Conservation (phyloP, 1,140 invertebrate species). For the Leptestheria dahalacensis region DNA sequence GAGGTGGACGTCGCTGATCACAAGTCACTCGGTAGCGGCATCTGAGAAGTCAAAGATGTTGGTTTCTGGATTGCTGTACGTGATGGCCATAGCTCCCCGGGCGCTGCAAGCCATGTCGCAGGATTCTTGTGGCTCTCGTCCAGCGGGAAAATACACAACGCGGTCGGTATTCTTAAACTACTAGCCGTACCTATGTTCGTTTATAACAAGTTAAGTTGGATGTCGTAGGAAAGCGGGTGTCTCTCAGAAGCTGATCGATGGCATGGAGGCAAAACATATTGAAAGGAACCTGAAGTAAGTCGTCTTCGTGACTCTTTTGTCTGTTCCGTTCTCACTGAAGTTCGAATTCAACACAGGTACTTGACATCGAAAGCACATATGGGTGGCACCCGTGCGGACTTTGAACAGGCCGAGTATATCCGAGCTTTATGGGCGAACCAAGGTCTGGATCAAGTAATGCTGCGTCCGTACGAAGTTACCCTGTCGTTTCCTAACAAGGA, state of each 20-base stretch:
- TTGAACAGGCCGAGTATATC: conserved; percentile 18
- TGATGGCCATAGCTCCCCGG: not conserved
- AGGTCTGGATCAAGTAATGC: conserved; percentile 18
- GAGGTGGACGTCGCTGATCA: not conserved
- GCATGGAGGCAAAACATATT: conserved; percentile 18
- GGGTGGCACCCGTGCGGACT: conserved; percentile 21
- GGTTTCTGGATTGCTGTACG: not conserved
- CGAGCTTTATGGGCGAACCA: conserved; percentile 19
- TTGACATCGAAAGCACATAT: conserved; percentile 19
- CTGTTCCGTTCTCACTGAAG: not conserved
- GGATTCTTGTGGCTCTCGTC: not conserved
- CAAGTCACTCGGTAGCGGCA: not conserved
- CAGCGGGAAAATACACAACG: not conserved
- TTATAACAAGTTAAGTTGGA: not conserved
- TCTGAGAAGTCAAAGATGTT: not conserved
- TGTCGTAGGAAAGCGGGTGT: not conserved
- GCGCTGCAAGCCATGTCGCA: not conserved
- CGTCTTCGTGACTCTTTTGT: not conserved
- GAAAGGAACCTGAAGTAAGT: conserved; percentile 14
- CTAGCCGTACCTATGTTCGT: not conserved
- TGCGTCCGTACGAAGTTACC: conserved; percentile 21
- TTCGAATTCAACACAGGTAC: conserved; percentile 8
- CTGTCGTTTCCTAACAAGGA: conserved; percentile 20
- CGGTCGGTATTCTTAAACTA: not conserved
- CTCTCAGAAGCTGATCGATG: not conserved